Base-by-base conservation (phyloP, 2,888 invertebrate species). In the Trachelus iudaicus region DNA sequence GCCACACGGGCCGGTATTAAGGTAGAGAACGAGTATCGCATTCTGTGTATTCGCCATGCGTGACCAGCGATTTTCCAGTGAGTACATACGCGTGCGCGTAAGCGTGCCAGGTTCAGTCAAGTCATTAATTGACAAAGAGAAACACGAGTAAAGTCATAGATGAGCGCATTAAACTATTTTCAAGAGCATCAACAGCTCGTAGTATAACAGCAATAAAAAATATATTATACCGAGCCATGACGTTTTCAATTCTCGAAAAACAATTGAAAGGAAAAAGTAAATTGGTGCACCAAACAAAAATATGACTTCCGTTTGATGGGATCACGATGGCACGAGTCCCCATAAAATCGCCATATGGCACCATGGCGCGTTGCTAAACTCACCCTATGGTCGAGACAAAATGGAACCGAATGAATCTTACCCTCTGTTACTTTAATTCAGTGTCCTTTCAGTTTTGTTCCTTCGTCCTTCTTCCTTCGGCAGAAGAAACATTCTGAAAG, bases 11-110 rank as follows among this genome's bases (percentile, higher is more conserved):
- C 9, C 23, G 56, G 56, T 23, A 56, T 56, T 56, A 56, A 56
- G 9, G 9, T 23, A 56, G 56, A 56, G 56, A 56, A 56, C 23
- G 56, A 56, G 56, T 56, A 80, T 79, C 81, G 78, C 80, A 82
- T 82, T 83, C 83, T 83, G 83, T 83, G 83, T 83, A 80, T 81
- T 80, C 79, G 76, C 80, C 81, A 79, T 81, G 85, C 83, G 82
- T 83, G 83, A 83, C 81, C 76, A 75, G 75, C 80, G 81, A 85
- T 86, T 85, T 85, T 83, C 83, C 83, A 81, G 83, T 81, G 79
- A 76, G 79, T 81, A 82, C 81, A 83, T 68, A n/a, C 23, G 69
- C 69, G 33, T 69, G 23, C 69, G 33, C 74, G 69, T 37, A 77
- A 77, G 77, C 69, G 69, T 31, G 30, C 68, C 40, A 33, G 37